Evolutionary conservation across 2,888 invertebrate species (phyloP).

Genomic region (Diogma glabrata): DNA sequence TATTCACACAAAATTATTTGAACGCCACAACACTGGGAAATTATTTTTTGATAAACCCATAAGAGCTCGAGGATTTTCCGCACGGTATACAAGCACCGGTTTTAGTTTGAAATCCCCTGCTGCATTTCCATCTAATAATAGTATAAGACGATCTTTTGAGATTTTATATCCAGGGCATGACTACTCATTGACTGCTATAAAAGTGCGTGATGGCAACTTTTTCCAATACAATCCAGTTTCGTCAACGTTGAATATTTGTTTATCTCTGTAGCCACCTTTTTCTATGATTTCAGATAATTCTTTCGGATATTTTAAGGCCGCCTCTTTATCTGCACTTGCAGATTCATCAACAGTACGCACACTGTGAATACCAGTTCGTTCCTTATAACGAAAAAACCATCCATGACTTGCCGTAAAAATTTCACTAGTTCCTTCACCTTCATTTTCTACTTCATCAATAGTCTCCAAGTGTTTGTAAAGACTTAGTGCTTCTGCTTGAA

Average conservation of each 20-base stretch:
- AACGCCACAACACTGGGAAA: slow-evolving; percentile 23
- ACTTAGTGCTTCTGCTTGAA: not conserved
- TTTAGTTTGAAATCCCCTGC: slow-evolving; percentile 21
- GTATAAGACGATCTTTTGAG: slow-evolving; percentile 23
- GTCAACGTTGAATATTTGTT: slow-evolving; percentile 23
- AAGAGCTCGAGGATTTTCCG: slow-evolving; percentile 22
- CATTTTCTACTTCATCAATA: not conserved
- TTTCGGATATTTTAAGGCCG: no score
- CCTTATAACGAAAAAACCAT: not conserved
- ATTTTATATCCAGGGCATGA: slow-evolving; percentile 20
- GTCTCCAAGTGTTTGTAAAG: not conserved
- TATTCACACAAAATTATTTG: slow-evolving; percentile 23
- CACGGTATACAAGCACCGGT: slow-evolving; percentile 23
- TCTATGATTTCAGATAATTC: no score
- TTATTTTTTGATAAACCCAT: slow-evolving; percentile 20
- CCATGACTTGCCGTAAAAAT: not conserved
- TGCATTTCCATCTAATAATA: slow-evolving; percentile 24
- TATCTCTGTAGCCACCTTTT: slow-evolving; percentile 6
- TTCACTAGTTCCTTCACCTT: not conserved
- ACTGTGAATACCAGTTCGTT: not conserved
- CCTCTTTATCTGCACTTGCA: not conserved
- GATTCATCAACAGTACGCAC: not conserved
- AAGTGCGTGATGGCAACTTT: slow-evolving; percentile 24
- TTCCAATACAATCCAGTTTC: slow-evolving; percentile 22
- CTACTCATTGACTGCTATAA: slow-evolving; percentile 23